Base-by-base conservation (phyloP, 2,888 invertebrate genomes). In the Catocala fraxini region DNA sequence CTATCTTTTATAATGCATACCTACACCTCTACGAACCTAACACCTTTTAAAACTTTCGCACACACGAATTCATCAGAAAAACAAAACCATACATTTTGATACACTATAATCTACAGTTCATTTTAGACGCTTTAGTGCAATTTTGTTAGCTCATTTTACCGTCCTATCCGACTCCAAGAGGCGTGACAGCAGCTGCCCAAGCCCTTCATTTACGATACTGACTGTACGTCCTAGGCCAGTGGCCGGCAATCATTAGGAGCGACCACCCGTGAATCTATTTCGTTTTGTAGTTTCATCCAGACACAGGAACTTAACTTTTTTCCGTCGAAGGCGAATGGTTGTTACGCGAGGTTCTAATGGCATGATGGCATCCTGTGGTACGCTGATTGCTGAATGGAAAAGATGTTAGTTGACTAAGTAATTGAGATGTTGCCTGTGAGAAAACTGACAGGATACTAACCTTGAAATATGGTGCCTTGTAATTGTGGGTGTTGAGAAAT, bases 221-320 rank as follows among this genome's bases (percentile, higher is more conserved):
- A 71, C 70, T 68, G 71, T 78, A 67, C 68, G 63, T 72, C 72
- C 66, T 59, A 43, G 33, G 34, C 34, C 13, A 51, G 79, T 78
- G 78, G 80, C 79, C 77, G 52, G 81, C 80, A 81, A 86, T 86
- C 82, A 84, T 84, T 77, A 83, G 78, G 80, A 71, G 76, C 82
- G 87, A 86, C 89, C 89, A 89, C 88, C 89, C 86, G 85, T 81
- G 82, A 86, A 84, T 81, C 81, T 85, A 82, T 85, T 84, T 83
- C 76, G 80, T 77, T 76, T 77, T 59, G 62, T 58, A 70, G 39
- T 65, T 59, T 68, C 70, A 74, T 64, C 59, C 66, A 52, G 56
- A 66, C 58, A 42, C 63, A 68, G 70, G 72, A 66, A 72, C 68
- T 60, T 34, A 56, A 64, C 63, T 75, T 75, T 46, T 75, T 75